A percentile compares a stretch with the other conserved stretches of the same genome.
These are phyloP conservation scores for Drosophila paucipuncta DNA, from an alignment of 2,888 invertebrate species.

Conservation along the genomic window DNA sequence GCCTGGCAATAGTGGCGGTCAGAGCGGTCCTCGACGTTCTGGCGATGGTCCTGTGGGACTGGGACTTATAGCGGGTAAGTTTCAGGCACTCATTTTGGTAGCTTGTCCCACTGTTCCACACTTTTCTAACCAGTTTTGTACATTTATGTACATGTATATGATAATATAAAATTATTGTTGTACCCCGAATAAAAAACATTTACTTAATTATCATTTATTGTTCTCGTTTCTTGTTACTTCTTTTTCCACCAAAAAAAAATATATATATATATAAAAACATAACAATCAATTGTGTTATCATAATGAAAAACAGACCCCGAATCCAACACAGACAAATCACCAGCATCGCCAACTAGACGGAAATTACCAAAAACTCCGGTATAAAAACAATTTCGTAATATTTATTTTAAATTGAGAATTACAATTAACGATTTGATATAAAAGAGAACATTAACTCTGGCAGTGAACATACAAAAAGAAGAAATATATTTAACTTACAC, in stretches of 20 bases:
- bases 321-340: conserved; percentile 90
- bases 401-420: conserved; percentile 63
- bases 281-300: conserved; percentile 26
- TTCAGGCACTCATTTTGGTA: conserved; percentile 12
- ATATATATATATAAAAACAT: background rate
- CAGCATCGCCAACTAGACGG: conserved; percentile 95
- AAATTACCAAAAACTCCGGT: conserved; percentile 99
- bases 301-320: conserved; percentile 90
- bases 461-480: conserved; percentile 37
- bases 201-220: conserved; percentile 72
- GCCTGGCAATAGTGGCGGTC: conserved; percentile 84
- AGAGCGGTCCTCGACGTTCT: conserved; percentile 84
- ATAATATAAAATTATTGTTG: conserved; percentile 26
- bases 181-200: conserved; percentile 48
- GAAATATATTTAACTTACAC: conserved; percentile 30
- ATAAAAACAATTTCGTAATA: conserved; percentile 88
- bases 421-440: conserved; percentile 39
- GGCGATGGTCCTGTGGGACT: conserved; percentile 85
- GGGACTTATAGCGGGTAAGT: conserved; percentile 85
- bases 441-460: conserved; percentile 46
- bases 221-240: conserved; percentile 75
- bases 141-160: conserved; percentile 19
- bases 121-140: conserved; percentile 22
- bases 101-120: conserved; percentile 16
- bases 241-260: conserved; percentile 44